phyloP scores from a whole-genome alignment of 2,797 vertebrate genomes.

The Pseudochirops corinnae region DNA sequence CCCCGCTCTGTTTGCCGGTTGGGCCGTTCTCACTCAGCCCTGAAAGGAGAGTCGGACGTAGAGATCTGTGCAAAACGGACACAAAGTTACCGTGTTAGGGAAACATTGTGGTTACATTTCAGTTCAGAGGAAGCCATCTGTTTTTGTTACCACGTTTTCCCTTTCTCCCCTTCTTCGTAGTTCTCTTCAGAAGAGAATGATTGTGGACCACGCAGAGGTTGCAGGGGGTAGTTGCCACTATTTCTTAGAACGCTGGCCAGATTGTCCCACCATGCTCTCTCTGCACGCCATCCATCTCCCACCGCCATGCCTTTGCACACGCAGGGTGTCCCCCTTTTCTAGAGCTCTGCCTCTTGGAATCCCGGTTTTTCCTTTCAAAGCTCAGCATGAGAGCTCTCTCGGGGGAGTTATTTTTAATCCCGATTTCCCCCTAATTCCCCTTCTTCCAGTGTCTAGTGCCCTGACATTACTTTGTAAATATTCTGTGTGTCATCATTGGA shows the following conservation, averaged over 20 bases:
- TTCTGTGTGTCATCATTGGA: not conserved
- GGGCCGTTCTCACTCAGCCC: too few species aligned
- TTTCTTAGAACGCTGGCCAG: not conserved
- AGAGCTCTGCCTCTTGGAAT: not conserved
- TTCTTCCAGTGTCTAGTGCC: not conserved
- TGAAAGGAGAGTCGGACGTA: too few species aligned
- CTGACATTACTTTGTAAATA: not conserved
- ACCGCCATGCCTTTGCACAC: not conserved
- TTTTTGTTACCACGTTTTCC: not conserved
- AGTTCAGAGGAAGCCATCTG: not conserved
- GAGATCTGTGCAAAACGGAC: too few species aligned
- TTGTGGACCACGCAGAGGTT: accelerated
- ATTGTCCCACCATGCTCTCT: not conserved
- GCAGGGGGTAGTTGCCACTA: not conserved
- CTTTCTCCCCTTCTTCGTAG: not conserved
- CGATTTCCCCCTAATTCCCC: not conserved
- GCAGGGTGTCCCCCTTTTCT: not conserved
- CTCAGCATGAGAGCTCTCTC: not conserved
- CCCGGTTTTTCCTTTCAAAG: not conserved
- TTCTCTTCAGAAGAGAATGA: not conserved
- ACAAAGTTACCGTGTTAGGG: not conserved
- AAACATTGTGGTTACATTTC: not conserved
- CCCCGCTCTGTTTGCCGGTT: too few species aligned
- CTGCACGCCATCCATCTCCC: not conserved
- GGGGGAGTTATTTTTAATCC: not conserved